phyloP scores from a whole-genome alignment of 2,113 vertebrate genomes.

The Microcebus griseorufus region DNA sequence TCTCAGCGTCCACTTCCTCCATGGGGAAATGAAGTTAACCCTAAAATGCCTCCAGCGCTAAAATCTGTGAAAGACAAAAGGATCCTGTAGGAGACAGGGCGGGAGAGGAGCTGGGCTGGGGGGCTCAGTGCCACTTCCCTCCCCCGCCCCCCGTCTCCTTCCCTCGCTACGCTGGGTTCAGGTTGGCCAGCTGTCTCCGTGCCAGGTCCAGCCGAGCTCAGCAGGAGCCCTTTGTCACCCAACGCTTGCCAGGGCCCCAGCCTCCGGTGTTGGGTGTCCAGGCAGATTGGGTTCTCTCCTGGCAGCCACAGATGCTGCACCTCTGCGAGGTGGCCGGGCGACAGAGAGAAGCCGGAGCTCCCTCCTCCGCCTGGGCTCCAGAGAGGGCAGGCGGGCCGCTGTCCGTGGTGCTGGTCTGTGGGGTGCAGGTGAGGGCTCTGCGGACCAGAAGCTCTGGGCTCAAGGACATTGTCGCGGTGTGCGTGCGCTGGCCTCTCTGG shows the following conservation, averaged over 20 bases:
- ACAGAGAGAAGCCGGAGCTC: neutral
- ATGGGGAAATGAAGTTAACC: neutral
- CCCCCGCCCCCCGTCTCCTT: neutral
- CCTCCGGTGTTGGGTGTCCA: neutral
- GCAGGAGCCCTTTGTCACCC: constrained; percentile 61
- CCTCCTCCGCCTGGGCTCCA: neutral
- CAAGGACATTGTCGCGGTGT: constrained; percentile 81
- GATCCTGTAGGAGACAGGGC: neutral
- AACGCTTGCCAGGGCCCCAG: constrained; percentile 44
- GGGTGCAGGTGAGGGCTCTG: constrained; percentile 64
- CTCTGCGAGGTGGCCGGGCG: neutral
- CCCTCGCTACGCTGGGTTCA: neutral
- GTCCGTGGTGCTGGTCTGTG: constrained; percentile 64
- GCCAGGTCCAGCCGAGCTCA: constrained; percentile 52
- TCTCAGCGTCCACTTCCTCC: neutral
- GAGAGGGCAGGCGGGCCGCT: neutral
- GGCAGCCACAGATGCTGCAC: constrained; percentile 58
- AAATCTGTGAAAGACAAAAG: neutral
- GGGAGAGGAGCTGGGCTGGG: neutral
- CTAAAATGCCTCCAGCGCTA: neutral
- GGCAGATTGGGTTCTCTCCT: constrained; percentile 58
- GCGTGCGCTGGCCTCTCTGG: constrained; percentile 83
- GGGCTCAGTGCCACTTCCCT: neutral
- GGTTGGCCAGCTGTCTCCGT: neutral
- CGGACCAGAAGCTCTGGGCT: constrained; percentile 63